Evolutionary conservation across 1,140 invertebrate species (phyloP).

Genomic region (Venturia canescens): DNA sequence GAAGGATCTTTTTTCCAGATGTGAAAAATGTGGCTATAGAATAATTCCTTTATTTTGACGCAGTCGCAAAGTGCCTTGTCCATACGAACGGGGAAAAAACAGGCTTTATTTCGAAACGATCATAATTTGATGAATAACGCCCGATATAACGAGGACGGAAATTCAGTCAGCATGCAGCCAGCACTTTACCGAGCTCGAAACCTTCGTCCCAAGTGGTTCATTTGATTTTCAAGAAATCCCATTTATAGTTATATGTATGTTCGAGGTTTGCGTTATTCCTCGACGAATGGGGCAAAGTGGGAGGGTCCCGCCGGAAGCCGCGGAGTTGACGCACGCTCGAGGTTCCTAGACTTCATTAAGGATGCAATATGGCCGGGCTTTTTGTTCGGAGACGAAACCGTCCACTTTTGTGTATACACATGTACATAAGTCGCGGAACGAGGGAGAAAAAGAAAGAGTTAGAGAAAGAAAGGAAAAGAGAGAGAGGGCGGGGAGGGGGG

Average conservation of each 20-base stretch:
- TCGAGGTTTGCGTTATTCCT: background rate
- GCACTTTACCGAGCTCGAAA: constrained; percentile 5
- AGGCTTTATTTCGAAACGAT: no score
- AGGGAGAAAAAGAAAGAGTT: constrained; percentile 12
- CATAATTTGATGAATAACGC: no score
- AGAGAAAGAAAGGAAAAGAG: constrained; percentile 43
- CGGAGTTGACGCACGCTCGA: constrained; percentile 45
- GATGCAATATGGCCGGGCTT: constrained; percentile 66
- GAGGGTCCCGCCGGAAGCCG: constrained; percentile 59
- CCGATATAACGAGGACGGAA: no score
- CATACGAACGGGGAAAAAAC: no score
- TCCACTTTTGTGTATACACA: constrained; percentile 17
- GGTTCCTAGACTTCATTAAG: constrained; percentile 65
- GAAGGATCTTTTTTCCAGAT: no score
- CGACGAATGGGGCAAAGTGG: constrained; percentile 42
- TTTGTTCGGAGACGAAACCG: constrained; percentile 48
- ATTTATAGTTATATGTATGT: constrained; percentile 9
- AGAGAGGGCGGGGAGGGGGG: constrained; percentile 37
- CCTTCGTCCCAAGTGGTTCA: constrained; percentile 11
- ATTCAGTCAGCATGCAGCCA: no score
- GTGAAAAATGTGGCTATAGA: no score
- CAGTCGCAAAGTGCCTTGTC: no score
- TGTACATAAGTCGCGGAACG: constrained; percentile 6
- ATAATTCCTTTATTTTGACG: no score
- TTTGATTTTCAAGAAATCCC: constrained; percentile 43